These are phyloP conservation scores for Micronycteris hirsuta DNA, from an alignment of 2,113 vertebrate genomes.

Conservation along the genomic window DNA sequence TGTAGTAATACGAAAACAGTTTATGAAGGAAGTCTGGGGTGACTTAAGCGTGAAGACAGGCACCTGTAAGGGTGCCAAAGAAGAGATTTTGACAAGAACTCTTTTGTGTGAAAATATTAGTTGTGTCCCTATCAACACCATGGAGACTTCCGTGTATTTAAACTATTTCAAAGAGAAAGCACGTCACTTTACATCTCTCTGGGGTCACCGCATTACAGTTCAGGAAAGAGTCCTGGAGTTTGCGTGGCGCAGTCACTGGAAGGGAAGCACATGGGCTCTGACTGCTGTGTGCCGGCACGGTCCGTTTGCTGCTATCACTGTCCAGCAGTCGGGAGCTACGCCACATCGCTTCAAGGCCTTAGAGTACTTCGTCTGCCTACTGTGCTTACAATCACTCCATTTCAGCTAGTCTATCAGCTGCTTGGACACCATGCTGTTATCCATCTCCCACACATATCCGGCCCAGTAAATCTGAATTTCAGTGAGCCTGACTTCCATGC, in stretches of 20 bases:
- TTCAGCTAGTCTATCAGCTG: constrained; percentile 46
- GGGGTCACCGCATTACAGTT: not conserved
- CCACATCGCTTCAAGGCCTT: constrained; percentile 62
- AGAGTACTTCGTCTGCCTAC: constrained; percentile 56
- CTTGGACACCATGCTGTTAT: constrained; percentile 59
- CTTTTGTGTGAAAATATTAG: not conserved
- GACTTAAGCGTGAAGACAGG: not conserved
- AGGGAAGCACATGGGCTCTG: not conserved
- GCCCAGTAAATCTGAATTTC: constrained; percentile 55
- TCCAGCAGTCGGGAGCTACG: constrained; percentile 2
- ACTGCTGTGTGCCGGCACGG: not conserved
- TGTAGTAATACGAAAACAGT: not conserved
- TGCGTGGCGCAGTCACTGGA: not conserved
- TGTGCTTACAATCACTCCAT: constrained; percentile 65
- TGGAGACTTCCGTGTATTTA: not conserved
- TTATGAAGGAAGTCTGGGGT: not conserved
- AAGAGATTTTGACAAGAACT: not conserved
- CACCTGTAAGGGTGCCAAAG: not conserved
- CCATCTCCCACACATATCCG: constrained; percentile 44
- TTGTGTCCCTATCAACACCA: not conserved
- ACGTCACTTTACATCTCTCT: not conserved
- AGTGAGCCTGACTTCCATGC: constrained; percentile 34
- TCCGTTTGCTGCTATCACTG: not conserved
- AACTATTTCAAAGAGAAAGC: not conserved
- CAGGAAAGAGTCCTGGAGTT: not conserved